Evolutionary conservation across 2,888 invertebrate species (phyloP), one percentile per base, ranked within the genome.

Genomic region (Trichacis sp.): DNA sequence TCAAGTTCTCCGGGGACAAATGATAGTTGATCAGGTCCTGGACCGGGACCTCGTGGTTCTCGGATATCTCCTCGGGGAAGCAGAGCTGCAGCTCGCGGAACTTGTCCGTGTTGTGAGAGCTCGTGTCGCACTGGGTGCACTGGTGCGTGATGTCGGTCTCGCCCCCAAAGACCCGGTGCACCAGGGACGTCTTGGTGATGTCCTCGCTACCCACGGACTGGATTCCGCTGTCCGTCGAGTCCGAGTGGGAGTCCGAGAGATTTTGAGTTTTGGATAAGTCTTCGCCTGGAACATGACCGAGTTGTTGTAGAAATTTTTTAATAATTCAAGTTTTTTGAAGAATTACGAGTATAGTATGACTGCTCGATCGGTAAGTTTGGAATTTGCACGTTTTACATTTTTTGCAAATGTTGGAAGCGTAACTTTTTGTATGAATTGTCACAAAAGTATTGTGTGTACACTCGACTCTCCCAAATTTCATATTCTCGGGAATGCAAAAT

Each of bases 71-170:
- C 29, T 90, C 89, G 0, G 93, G 93, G 83, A 93, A 93, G 0
- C 93, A 91, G 1, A 93, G 85, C 72, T 92, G 93, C 11, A 96
- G 85, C 73, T 95, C 95, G 3, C 92, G 89, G 85, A 95, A 95
- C 51, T 89, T 89, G 80, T 95, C 95, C 0, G 89, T 89, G 18
- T 91, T 91, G 55, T 90, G 88, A 0, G 93, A 94, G 56, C 90
- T 89, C 4, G 89, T 89, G 54, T 88, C 87, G 79, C 95, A 96
- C 50, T 87, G 88, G 12, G 89, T 87, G 80, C 95, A 96, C 71
- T 89, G 89, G 29, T 93, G 91, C 0, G 91, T 90, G 0, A 93
- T 93, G 5, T 90, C 88, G 20, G 92, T 85, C 56, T 91, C 90
- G 0, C 95, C 95, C 0, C 93, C 92, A 75, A 95, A 93, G 55